Evolutionary conservation across 1,140 invertebrate genomes (phyloP).

Genomic region (Campoletis sonorensis): DNA sequence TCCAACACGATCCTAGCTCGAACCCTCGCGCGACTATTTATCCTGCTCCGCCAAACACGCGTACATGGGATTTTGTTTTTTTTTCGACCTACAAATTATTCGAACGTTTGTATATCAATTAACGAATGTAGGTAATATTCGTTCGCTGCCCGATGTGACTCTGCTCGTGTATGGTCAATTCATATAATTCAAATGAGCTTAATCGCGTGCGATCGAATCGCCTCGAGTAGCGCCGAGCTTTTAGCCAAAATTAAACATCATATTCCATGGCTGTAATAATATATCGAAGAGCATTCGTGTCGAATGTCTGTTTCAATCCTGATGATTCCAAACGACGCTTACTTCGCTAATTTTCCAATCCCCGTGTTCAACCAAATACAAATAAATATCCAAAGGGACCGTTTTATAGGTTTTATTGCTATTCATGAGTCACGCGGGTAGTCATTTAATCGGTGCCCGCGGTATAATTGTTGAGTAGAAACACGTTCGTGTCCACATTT

Average conservation of each 20-base stretch:
- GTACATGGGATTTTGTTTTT: too few species aligned
- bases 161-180: background rate
- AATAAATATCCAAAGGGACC: background rate
- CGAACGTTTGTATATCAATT: too few species aligned
- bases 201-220: background rate
- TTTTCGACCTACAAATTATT: background rate
- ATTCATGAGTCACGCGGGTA: background rate
- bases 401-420: background rate
- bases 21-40: background rate
- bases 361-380: background rate
- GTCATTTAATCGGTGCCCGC: background rate
- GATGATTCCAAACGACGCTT: background rate
- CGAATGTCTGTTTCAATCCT: conserved; percentile 4
- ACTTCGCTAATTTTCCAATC: background rate
- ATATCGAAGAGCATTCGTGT: conserved; percentile 9
- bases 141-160: too few species aligned
- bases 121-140: too few species aligned
- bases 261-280: background rate
- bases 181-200: background rate
- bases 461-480: too few species aligned
- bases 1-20: background rate
- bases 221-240: conserved; percentile 1
- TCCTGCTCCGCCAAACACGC: too few species aligned
- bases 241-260: background rate
- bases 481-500: too few species aligned